These are phyloP conservation scores for Latrodectus hesperus DNA, from an alignment of 2,888 invertebrate genomes.

Conservation along the genomic window DNA sequence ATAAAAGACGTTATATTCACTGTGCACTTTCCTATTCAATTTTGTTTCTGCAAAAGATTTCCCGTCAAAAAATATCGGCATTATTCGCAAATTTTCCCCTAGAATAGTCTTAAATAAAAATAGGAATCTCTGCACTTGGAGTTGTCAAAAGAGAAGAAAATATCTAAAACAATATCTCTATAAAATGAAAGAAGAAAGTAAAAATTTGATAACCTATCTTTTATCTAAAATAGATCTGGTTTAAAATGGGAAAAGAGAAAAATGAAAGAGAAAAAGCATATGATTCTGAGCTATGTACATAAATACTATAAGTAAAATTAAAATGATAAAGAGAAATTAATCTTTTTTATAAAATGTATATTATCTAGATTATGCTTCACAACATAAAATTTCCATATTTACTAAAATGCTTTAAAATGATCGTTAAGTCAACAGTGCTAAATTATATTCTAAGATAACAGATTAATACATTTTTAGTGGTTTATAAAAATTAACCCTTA, in stretches of 20 bases:
- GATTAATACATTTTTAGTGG: too few species aligned
- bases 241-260: not conserved
- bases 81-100: slow-evolving; percentile 11
- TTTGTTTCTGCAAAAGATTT: not conserved
- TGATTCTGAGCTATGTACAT: not conserved
- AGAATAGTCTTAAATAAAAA: slow-evolving; percentile 1
- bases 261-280: not conserved
- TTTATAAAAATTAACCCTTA: too few species aligned
- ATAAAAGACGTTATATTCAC: too few species aligned
- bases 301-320: too few species aligned
- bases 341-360: too few species aligned
- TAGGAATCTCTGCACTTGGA: not conserved
- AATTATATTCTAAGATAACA: too few species aligned
- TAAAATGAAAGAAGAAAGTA: slow-evolving; percentile 8
- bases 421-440: too few species aligned
- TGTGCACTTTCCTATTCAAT: not conserved
- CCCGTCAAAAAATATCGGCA: not conserved
- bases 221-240: not conserved
- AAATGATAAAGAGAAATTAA: too few species aligned
- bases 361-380: too few species aligned
- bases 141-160: slow-evolving; percentile 12
- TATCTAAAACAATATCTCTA: slow-evolving; percentile 24
- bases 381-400: too few species aligned
- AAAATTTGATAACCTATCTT: slow-evolving; percentile 22
- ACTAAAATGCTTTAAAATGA: too few species aligned